Evolutionary conservation across 2,113 vertebrate genomes (phyloP).

Genomic region (Sceloporus undulatus): DNA sequence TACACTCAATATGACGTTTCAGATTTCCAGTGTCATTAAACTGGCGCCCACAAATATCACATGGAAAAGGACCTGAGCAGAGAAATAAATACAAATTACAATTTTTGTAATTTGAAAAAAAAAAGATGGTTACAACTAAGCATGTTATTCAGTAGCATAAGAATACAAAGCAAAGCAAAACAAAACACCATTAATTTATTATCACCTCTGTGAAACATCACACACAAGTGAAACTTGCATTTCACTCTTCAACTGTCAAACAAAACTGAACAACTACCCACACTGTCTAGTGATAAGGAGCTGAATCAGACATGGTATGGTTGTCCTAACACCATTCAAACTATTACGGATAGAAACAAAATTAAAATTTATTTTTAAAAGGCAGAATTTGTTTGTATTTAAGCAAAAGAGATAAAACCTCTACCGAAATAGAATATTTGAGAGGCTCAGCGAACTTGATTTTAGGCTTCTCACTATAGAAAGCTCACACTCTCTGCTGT

Average conservation of each 20-base stretch:
- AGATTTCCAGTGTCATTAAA: conserved; percentile 98
- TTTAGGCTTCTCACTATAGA: not conserved
- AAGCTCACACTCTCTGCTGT: not conserved
- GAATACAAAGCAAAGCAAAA: not conserved
- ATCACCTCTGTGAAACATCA: not conserved
- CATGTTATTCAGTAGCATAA: not conserved
- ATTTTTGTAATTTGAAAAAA: not conserved
- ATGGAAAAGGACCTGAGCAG: conserved; percentile 92
- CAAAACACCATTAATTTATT: not conserved
- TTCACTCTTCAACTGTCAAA: not conserved
- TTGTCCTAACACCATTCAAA: not conserved
- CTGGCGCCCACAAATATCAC: conserved; percentile 96
- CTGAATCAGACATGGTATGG: too few species aligned
- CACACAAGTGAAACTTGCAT: not conserved
- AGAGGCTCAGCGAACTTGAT: not conserved
- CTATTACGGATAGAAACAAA: not conserved
- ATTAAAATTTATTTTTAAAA: not conserved
- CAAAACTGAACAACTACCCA: not conserved
- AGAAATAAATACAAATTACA: not conserved
- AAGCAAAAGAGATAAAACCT: not conserved
- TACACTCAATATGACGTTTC: conserved; percentile 97
- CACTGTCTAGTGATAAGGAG: not conserved
- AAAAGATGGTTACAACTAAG: not conserved
- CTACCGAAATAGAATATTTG: not conserved
- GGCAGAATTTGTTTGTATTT: not conserved